Base-by-base conservation (phyloP, 2,888 invertebrate species). In the Desoria tigrina region DNA sequence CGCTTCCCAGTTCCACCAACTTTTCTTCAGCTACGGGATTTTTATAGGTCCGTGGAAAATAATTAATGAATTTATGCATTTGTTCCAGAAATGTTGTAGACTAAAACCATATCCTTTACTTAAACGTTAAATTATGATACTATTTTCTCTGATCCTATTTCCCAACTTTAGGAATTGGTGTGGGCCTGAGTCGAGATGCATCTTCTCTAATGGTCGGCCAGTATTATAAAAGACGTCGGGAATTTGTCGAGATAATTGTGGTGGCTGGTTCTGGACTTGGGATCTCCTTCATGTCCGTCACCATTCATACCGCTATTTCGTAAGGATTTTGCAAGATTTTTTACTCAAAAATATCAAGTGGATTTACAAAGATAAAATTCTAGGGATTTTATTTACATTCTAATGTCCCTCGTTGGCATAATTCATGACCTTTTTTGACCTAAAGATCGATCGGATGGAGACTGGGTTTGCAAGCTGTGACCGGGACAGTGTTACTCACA, bases 151-250 rank as follows among this genome's bases (percentile, higher is more conserved):
- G 16, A 45, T 11, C 45, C 16, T 6, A 49, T 14, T 49, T n/a
- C 23, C 9, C 6, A 45, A 21, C 6, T 68, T 62, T 71, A 82
- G 90, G 91, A 42, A 86, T 92, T 61, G 93, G 93, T 63, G 90
- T 91, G 63, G 91, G 92, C 42, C 85, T 93, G 80, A 91, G 90
- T 7, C 82, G 92, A 72, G 91, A 91, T 80, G 90, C 92, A 78
- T 90, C 91, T 28, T 90, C 90, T 51, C 82, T 92, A 77, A 92
- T 93, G 90, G 90, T 92, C 69, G 92, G 92, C 45, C 91, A 92
- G 80, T 93, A 93, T 82, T 93, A 93, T 85, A 90, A 91, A 79
- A 81, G 90, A 73, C 84, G 87, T 77, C 82, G 92, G 66, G 92
- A 92, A 81, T 84, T 92, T 76, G 92, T 92, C 59, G 92, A 93